These are phyloP conservation scores for Lepisosteus osseus DNA, from an alignment of 2,113 vertebrate species.

Conservation along the genomic window DNA sequence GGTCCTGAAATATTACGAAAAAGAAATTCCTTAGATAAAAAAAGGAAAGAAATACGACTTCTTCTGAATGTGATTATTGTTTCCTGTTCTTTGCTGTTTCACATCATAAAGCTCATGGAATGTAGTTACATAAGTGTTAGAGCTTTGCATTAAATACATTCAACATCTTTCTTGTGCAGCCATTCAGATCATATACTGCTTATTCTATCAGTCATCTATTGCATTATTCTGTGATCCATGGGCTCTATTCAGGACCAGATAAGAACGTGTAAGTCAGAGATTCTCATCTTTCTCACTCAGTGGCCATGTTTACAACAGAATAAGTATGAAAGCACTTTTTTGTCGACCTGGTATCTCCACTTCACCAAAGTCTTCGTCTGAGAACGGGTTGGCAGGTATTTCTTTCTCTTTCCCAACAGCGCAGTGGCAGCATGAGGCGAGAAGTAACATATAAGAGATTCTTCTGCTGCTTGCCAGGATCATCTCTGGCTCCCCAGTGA, in stretches of 20 bases:
- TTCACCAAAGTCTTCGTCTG: constrained; percentile 1
- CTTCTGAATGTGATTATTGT: constrained; percentile 71
- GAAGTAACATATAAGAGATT: too few species aligned
- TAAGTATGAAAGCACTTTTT: constrained; percentile 23
- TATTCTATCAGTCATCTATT: constrained; percentile 35
- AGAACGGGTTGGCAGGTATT: too few species aligned
- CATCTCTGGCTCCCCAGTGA: too few species aligned
- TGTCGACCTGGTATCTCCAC: constrained; percentile 30
- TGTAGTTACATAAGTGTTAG: constrained; percentile 61
- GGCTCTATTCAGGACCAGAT: constrained; percentile 32
- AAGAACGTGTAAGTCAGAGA: constrained; percentile 27
- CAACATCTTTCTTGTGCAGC: constrained; percentile 37
- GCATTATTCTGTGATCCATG: constrained; percentile 19
- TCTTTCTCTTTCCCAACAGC: neutral
- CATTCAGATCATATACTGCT: constrained; percentile 29
- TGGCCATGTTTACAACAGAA: constrained; percentile 27
- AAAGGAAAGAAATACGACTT: constrained; percentile 59
- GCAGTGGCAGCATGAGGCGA: neutral
- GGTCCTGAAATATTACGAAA: constrained; percentile 39
- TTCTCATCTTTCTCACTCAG: constrained; percentile 38
- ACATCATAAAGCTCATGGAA: constrained; percentile 69
- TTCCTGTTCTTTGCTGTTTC: constrained; percentile 68
- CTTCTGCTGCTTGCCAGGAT: too few species aligned
- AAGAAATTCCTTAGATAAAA: constrained; percentile 61
- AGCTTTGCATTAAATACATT: constrained; percentile 42